Evolutionary conservation across 1,140 invertebrate species (phyloP).

Genomic region (Ylistrum balloti): DNA sequence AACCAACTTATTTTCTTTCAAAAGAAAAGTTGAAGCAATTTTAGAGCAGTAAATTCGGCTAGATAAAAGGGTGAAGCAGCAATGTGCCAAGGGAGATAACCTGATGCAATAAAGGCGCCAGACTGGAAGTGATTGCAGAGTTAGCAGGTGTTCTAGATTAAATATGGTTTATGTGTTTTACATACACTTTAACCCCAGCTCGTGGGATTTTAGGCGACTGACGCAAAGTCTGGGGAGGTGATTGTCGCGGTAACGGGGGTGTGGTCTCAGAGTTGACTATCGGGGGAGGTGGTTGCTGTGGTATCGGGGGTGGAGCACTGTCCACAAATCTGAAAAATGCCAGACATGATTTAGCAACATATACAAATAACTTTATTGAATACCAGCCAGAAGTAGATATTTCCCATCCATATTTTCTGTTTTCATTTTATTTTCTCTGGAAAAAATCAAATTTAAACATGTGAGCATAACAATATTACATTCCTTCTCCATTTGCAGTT

Average conservation of each 20-base stretch:
- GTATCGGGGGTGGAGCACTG: background rate
- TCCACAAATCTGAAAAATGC: slow-evolving; percentile 38
- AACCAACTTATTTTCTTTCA: background rate
- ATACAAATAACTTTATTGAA: background rate
- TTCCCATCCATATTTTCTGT: background rate
- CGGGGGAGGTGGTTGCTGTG: background rate
- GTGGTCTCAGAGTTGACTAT: background rate
- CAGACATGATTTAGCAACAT: background rate
- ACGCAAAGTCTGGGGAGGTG: slow-evolving; percentile 16
- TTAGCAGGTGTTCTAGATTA: slow-evolving; percentile 27
- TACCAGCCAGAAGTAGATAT: background rate
- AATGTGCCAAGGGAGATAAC: background rate
- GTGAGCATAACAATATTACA: too few relatives aligned
- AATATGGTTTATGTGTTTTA: background rate
- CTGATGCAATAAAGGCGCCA: background rate
- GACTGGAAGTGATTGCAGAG: background rate
- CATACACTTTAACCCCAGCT: slow-evolving; percentile 2
- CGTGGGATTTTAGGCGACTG: slow-evolving; percentile 18
- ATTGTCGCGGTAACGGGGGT: slow-evolving; percentile 16
- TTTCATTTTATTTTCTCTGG: background rate
- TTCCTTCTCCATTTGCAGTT: too few relatives aligned
- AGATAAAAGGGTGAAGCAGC: background rate
- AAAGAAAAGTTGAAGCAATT: background rate
- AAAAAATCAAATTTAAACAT: background rate
- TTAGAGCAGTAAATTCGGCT: too few relatives aligned